Percentiles rank a stretch among this genome's conserved stretches.
phyloP scores from a whole-genome alignment of 2,797 vertebrate genomes.

The Carduelis carduelis region DNA sequence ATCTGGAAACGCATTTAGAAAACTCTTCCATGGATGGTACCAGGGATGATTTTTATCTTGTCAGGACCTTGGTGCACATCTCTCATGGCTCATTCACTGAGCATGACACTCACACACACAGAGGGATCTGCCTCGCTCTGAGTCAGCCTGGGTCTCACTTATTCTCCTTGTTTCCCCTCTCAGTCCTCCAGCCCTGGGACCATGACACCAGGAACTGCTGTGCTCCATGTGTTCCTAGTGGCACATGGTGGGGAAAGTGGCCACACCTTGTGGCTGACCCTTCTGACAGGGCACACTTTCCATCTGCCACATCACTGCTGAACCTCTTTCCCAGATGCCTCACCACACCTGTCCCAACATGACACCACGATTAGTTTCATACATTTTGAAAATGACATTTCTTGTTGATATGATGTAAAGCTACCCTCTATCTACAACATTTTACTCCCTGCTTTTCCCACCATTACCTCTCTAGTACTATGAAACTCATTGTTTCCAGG shows the following conservation, averaged over 20 bases:
- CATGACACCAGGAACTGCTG: background rate
- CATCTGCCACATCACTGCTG: background rate
- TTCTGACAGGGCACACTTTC: background rate
- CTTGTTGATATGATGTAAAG: background rate
- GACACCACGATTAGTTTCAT: background rate
- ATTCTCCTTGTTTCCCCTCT: background rate
- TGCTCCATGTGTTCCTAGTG: background rate
- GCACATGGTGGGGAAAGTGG: background rate
- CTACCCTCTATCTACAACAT: background rate
- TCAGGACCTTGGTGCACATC: background rate
- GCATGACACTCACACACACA: background rate
- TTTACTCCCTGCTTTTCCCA: background rate
- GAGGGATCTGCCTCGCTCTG: background rate
- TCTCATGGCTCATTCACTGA: background rate
- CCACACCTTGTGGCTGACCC: background rate
- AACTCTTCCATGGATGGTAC: background rate
- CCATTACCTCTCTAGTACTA: background rate
- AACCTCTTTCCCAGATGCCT: background rate
- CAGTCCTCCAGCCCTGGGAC: background rate
- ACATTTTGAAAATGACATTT: background rate
- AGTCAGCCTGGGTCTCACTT: background rate
- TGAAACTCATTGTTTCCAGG: background rate
- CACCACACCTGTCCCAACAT: background rate
- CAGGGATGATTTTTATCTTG: background rate
- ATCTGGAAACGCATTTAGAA: background rate